Base-by-base conservation (phyloP, 2,113 vertebrate genomes). In the Synchiropus splendidus region DNA sequence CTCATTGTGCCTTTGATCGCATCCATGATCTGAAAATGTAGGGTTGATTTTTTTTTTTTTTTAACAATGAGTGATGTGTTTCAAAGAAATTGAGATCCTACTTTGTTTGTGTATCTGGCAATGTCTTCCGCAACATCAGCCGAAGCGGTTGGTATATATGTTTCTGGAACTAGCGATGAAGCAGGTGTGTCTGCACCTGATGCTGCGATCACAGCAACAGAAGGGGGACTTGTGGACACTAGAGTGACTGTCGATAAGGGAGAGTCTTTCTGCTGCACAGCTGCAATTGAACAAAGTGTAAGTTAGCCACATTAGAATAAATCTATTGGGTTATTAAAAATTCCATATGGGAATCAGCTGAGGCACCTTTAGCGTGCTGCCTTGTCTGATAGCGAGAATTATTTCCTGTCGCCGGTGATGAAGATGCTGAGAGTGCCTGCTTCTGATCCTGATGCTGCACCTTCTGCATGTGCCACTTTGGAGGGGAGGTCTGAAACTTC, bases 401-500 rank as follows among this genome's bases (percentile, higher is more conserved):
- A 80, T 92, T 89, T 50, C 92, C 87, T 56, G 90, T 82, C 10
- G 67, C 15, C 4, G 64, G 47, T 1, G 74, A 59, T 4, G 78
- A 67, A 10, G 75, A 55, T 1, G 51, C 54, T 2, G 58, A 64
- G 5, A 67, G 42, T 1, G 46, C 49, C 51, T 72, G 80, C 4
- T 53, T 47, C 27, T 75, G 76, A 58, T 66, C 52, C 53, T 74
- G 55, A 10, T 71, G 75, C 6, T 67, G 53, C 48, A 91, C 91
- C 75, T 94, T 92, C 1, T 90, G 86, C 90, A 93, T 90, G 84
- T 95, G 92, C 94, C 94, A 98, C 82, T 98, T 98, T 82, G 95
- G 94, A 42, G 94, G 97, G 2, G 94, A 92, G 0, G 90, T 95
- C 83, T 98, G 94, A 81, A 96, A 98, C 77, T 96, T 97, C 67